A percentile compares a stretch with the other conserved stretches of the same genome.
Conservation (phyloP, 2,888 invertebrate genomes). For the Acleris sparsana region DNA sequence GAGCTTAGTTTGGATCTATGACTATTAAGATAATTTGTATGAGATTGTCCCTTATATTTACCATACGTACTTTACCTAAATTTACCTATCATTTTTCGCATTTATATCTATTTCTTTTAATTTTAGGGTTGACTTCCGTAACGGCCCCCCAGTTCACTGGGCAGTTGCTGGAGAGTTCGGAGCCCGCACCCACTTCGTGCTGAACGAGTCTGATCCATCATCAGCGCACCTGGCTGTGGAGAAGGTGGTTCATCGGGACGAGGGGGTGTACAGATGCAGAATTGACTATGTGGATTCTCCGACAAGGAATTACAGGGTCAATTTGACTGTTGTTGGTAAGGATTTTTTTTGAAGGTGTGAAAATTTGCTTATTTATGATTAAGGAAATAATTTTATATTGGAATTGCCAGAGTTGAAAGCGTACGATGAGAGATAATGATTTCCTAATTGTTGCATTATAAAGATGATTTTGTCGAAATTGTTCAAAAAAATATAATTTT, state of each 20-base stretch:
- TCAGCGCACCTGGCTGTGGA: conserved; percentile 89
- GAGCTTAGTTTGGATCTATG: too few relatives aligned
- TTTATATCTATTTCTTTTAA: conserved; percentile 41
- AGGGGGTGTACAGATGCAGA: conserved; percentile 93
- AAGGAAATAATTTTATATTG: too few relatives aligned
- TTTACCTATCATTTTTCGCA: too few relatives aligned
- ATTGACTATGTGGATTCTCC: conserved; percentile 95
- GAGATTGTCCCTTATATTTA: too few relatives aligned
- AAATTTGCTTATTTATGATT: too few relatives aligned
- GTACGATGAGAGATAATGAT: too few relatives aligned
- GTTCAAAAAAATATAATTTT: too few relatives aligned
- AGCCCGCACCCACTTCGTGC: conserved; percentile 88
- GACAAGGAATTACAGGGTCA: conserved; percentile 93
- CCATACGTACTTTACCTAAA: too few relatives aligned
- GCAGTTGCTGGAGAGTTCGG: conserved; percentile 91
- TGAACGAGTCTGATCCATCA: conserved; percentile 87
- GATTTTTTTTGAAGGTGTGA: not conserved
- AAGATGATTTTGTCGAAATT: too few relatives aligned
- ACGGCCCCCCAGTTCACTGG: conserved; percentile 89
- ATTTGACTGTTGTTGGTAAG: conserved; percentile 93
- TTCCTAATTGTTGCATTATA: too few relatives aligned
- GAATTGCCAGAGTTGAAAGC: too few relatives aligned
- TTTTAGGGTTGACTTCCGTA: conserved; percentile 90
- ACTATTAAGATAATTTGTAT: too few relatives aligned
- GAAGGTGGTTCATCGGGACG: conserved; percentile 88